Evolutionary conservation across 2,888 invertebrate genomes (phyloP).

Genomic region (Epinotia nisella): DNA sequence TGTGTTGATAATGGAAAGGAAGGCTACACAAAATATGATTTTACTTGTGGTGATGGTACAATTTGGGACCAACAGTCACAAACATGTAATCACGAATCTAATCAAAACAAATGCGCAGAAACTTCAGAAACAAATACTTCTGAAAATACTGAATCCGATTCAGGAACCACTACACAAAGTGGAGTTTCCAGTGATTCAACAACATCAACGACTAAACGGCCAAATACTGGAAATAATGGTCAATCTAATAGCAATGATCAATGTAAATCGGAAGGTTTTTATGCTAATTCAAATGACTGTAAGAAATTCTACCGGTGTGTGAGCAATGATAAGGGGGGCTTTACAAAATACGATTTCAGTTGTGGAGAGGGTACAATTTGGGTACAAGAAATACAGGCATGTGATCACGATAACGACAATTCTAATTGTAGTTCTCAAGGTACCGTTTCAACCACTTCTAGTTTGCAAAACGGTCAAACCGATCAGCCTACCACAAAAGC

Average conservation of each 20-base stretch:
- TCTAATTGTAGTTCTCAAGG: constrained; percentile 55
- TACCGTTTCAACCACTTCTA: constrained; percentile 45
- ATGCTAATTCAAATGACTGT: constrained; percentile 74
- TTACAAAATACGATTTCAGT: constrained; percentile 80
- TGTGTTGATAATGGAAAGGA: constrained; percentile 84
- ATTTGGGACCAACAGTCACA: constrained; percentile 88
- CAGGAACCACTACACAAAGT: constrained; percentile 51
- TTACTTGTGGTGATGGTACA: constrained; percentile 87
- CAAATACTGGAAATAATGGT: constrained; percentile 48
- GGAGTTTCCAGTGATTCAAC: constrained; percentile 48
- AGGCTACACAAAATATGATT: constrained; percentile 83
- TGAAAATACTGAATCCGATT: constrained; percentile 24
- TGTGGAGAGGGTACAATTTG: constrained; percentile 86
- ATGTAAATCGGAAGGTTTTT: constrained; percentile 79
- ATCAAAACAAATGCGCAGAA: constrained; percentile 32
- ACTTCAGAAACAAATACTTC: constrained; percentile 31
- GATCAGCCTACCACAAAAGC: constrained; percentile 54
- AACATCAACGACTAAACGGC: constrained; percentile 47
- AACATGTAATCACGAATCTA: constrained; percentile 78
- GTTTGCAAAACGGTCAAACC: constrained; percentile 54
- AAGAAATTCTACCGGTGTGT: constrained; percentile 81
- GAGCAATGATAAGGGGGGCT: constrained; percentile 71
- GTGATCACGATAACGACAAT: constrained; percentile 83
- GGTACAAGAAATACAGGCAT: constrained; percentile 80
- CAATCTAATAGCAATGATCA: constrained; percentile 49